Percentiles rank a stretch among this genome's conserved stretches.
phyloP scores from a whole-genome alignment of 2,888 invertebrate species.

The Gibbula magus region DNA sequence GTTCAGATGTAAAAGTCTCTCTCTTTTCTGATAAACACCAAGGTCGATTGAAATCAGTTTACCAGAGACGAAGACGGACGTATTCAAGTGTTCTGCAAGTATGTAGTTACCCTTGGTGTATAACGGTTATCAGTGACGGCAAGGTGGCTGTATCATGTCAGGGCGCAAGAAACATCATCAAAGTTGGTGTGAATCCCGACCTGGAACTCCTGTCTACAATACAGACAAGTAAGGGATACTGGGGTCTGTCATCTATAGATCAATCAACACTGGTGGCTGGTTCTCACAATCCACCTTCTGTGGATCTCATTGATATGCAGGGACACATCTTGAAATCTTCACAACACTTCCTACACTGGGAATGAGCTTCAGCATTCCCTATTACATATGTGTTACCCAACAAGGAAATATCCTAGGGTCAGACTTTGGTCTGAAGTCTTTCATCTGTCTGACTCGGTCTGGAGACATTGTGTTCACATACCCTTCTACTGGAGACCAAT shows the following conservation, averaged over 20 bases:
- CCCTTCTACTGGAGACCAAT: background rate
- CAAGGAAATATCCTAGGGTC: background rate
- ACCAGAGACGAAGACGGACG: too few species aligned
- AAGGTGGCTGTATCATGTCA: background rate
- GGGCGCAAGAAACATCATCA: background rate
- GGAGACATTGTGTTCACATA: background rate
- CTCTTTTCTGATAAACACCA: background rate
- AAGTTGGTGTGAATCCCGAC: background rate
- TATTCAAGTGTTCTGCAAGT: too few species aligned
- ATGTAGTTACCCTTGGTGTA: too few species aligned
- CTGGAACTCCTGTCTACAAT: too few species aligned
- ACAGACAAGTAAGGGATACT: too few species aligned
- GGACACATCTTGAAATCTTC: background rate
- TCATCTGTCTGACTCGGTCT: background rate
- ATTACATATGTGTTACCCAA: background rate
- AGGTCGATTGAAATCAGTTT: too few species aligned
- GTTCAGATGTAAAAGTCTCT: background rate
- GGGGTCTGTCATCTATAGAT: background rate
- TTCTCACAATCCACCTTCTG: background rate
- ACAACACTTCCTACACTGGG: background rate
- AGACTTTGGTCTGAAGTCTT: background rate
- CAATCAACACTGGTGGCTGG: background rate
- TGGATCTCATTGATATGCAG: too few species aligned
- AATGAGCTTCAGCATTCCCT: background rate
- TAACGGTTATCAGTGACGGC: background rate